Percentiles rank a stretch among this genome's conserved stretches.
phyloP scores from a whole-genome alignment of 1,140 invertebrate species.

The Atopsyche davidsoni region DNA sequence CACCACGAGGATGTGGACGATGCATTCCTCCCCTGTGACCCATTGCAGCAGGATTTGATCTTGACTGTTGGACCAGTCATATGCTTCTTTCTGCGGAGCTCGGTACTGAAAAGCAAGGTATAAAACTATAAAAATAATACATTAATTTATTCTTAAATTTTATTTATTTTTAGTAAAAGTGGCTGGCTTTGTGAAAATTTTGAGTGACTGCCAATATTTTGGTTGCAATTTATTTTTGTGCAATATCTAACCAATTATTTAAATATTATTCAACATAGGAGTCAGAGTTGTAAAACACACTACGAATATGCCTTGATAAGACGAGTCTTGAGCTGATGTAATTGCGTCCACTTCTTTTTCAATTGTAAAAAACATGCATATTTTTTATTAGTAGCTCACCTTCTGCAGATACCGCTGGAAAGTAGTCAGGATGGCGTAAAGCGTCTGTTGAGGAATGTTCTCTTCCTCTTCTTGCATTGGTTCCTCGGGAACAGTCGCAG shows the following conservation, averaged over 20 bases:
- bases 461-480: constrained; percentile 17
- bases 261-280: no score
- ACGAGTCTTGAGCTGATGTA: no score
- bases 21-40: constrained; percentile 74
- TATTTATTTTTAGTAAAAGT: no score
- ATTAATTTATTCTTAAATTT: neutral
- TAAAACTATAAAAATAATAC: constrained; percentile 5
- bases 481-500: constrained; percentile 6
- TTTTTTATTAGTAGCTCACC: constrained; percentile 42
- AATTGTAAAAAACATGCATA: no score
- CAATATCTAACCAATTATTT: no score
- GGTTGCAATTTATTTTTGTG: no score
- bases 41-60: constrained; percentile 75
- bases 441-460: constrained; percentile 49
- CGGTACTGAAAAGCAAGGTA: constrained; percentile 13
- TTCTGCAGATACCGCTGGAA: constrained; percentile 72
- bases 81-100: constrained; percentile 47
- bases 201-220: no score
- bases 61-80: constrained; percentile 63
- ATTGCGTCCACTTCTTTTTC: no score
- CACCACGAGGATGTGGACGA: constrained; percentile 82
- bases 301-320: no score
- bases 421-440: constrained; percentile 72
- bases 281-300: no score
- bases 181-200: no score